Conservation (phyloP, 2,113 vertebrate genomes). For the Columbina picui region DNA sequence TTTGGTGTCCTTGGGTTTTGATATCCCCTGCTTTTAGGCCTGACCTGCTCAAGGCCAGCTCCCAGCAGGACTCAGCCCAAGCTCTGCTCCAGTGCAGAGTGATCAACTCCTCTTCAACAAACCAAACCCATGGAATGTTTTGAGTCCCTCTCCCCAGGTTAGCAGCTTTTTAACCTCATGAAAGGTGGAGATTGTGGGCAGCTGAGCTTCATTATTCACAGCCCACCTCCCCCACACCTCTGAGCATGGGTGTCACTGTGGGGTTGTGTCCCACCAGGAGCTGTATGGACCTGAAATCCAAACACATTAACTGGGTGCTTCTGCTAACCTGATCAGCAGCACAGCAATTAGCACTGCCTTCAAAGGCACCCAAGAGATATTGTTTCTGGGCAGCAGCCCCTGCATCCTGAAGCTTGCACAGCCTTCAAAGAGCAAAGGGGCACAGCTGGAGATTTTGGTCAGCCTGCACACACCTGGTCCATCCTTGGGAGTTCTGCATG, state of each 20-base stretch:
- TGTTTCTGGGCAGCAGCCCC: not conserved
- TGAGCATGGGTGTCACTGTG: rapidly evolving
- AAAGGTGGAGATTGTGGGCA: not conserved
- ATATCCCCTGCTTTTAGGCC: not conserved
- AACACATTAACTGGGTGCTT: not conserved
- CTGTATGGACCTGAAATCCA: not conserved
- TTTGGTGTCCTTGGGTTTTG: not conserved
- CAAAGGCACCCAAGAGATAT: not conserved
- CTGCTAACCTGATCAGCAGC: not conserved
- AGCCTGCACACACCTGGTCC: rapidly evolving
- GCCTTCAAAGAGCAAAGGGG: not conserved
- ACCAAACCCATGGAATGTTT: not conserved
- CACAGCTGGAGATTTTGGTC: not conserved
- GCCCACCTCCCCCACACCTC: not conserved
- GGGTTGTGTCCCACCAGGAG: not conserved
- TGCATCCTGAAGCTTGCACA: not conserved
- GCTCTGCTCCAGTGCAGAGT: not conserved
- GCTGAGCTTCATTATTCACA: not conserved
- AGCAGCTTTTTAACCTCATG: not conserved
- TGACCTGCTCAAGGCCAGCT: not conserved
- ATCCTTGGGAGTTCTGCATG: not conserved
- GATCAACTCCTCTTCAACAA: not conserved
- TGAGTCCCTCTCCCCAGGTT: not conserved
- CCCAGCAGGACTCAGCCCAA: not conserved
- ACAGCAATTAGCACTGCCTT: not conserved